Conservation (phyloP, 2,797 vertebrate genomes). For the Toxotes lorentzi region DNA sequence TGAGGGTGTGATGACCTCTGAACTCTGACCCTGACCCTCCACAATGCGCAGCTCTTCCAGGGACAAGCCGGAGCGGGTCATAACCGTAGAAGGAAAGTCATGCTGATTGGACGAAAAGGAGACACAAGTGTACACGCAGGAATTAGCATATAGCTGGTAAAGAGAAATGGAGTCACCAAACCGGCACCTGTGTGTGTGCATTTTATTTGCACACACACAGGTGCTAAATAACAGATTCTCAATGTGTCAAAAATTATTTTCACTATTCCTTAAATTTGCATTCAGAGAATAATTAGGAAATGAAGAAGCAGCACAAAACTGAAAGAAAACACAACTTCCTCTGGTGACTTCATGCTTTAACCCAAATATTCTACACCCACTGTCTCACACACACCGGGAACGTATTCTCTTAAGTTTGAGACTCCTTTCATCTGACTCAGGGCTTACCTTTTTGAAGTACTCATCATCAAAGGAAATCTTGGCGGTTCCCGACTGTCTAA, state of each 20-base stretch:
- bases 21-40: slow-evolving; percentile 97
- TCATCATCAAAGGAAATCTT: slow-evolving; percentile 99
- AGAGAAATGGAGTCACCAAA: neutral
- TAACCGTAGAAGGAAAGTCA: slow-evolving; percentile 88
- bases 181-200: slow-evolving; percentile 4
- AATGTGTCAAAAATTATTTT: neutral
- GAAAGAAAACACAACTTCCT: neutral
- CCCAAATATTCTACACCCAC: slow-evolving; percentile 20
- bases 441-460: slow-evolving; percentile 94
- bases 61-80: slow-evolving; percentile 94
- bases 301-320: slow-evolving; percentile 4
- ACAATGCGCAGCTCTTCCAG: slow-evolving; percentile 97
- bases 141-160: slow-evolving; percentile 54
- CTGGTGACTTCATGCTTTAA: slow-evolving; percentile 1
- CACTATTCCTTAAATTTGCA: neutral
- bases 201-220: neutral
- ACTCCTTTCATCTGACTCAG: slow-evolving; percentile 26
- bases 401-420: slow-evolving; percentile 9
- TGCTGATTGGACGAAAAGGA: slow-evolving; percentile 80
- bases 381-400: neutral
- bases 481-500: slow-evolving; percentile 97
- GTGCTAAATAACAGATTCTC: neutral
- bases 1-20: slow-evolving; percentile 92
- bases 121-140: neutral
- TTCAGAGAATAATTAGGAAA: neutral